These are phyloP conservation scores for Pyxicephalus adspersus DNA, from an alignment of 2,113 vertebrate species.

Conservation along the genomic window DNA sequence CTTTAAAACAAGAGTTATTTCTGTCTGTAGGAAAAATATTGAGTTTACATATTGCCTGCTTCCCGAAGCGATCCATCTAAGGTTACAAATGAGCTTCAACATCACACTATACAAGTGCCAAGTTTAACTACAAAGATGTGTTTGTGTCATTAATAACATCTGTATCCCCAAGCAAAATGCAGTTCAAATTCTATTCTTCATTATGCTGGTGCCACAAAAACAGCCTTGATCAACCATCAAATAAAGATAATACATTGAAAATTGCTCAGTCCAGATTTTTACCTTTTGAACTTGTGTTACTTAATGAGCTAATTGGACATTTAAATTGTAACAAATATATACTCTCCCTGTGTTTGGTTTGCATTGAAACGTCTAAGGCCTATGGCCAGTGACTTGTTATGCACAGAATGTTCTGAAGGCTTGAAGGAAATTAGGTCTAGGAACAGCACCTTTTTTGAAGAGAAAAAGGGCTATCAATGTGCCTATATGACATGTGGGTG, in stretches of 20 bases:
- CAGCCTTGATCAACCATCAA: slow-evolving; percentile 20
- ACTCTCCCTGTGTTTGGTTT: no score
- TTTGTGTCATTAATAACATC: slow-evolving; percentile 51
- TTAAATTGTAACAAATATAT: not conserved
- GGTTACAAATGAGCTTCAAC: slow-evolving; percentile 40
- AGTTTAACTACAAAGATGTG: slow-evolving; percentile 41
- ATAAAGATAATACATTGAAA: slow-evolving; percentile 16
- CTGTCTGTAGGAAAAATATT: slow-evolving; percentile 26
- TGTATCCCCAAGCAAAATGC: slow-evolving; percentile 46
- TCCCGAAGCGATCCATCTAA: slow-evolving; percentile 31
- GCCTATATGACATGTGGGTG: no score
- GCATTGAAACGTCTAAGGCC: no score
- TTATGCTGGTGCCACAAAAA: slow-evolving; percentile 9
- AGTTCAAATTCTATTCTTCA: slow-evolving; percentile 28
- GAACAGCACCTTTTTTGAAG: no score
- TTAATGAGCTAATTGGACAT: not conserved
- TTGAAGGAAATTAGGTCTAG: no score
- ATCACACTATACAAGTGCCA: slow-evolving; percentile 16
- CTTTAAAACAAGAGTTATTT: slow-evolving; percentile 35
- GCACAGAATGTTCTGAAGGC: no score
- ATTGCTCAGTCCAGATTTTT: not conserved
- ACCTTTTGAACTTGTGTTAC: slow-evolving; percentile 2
- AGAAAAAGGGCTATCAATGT: no score
- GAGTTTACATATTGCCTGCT: slow-evolving; percentile 1
- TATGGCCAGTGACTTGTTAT: no score